phyloP scores from a whole-genome alignment of 2,797 vertebrate species.

The Acanthornis magna region DNA sequence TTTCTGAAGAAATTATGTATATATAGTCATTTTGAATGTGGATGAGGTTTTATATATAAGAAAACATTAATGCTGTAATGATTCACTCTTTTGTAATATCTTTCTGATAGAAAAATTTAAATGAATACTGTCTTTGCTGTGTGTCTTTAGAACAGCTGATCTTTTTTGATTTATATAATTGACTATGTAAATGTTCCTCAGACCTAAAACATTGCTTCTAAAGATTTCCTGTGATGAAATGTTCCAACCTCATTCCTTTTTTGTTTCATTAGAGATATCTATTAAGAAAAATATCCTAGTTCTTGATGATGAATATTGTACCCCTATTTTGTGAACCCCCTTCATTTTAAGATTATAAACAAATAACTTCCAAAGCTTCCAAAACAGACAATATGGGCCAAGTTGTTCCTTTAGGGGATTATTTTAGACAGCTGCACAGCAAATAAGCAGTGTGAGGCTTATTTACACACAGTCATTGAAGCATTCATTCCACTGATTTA shows the following conservation, averaged over 20 bases:
- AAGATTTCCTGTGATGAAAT: neutral
- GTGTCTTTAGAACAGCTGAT: neutral
- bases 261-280: neutral
- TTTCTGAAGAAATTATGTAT: neutral
- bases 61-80: neutral
- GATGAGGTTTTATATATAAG: neutral
- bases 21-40: neutral
- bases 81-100: neutral
- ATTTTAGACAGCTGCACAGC: slow-evolving; percentile 31
- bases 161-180: neutral
- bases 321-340: neutral
- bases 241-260: neutral
- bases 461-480: slow-evolving; percentile 50
- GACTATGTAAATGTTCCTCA: neutral
- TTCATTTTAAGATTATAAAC: neutral
- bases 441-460: slow-evolving; percentile 36
- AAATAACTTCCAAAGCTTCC: neutral
- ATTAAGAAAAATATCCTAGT: neutral
- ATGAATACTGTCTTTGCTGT: neutral
- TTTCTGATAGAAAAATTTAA: neutral
- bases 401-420: slow-evolving; percentile 40
- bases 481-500: slow-evolving; percentile 47
- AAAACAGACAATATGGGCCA: slow-evolving; percentile 25
- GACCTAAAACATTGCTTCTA: neutral
- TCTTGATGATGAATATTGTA: neutral